Evolutionary conservation across 2,113 vertebrate species (phyloP).

Genomic region (Periophthalmodon schlosseri): DNA sequence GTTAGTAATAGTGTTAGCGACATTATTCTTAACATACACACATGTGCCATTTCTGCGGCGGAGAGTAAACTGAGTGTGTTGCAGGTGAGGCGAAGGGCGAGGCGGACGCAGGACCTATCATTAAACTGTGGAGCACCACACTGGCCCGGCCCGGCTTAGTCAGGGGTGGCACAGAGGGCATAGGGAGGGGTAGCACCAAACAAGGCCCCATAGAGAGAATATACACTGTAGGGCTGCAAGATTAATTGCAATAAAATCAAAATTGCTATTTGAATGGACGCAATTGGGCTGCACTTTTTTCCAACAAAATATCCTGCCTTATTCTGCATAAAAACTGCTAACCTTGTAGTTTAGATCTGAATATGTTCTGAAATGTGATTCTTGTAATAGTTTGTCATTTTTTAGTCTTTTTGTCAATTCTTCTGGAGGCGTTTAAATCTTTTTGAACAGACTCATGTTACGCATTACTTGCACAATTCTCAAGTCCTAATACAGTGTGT

Average conservation of each 20-base stretch:
- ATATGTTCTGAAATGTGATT: too few relatives aligned
- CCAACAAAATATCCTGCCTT: too few relatives aligned
- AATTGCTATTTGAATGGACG: too few relatives aligned
- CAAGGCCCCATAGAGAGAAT: constrained; percentile 3
- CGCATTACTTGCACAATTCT: too few relatives aligned
- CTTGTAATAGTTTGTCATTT: too few relatives aligned
- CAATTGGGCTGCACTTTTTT: too few relatives aligned
- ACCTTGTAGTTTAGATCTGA: too few relatives aligned
- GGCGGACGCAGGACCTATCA: constrained; percentile 71
- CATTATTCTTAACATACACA: constrained; percentile 65
- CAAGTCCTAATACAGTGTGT: background rate
- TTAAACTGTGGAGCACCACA: constrained; percentile 69
- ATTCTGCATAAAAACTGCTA: too few relatives aligned
- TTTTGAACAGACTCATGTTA: too few relatives aligned
- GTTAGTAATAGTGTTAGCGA: constrained; percentile 71
- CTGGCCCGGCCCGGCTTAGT: constrained; percentile 59
- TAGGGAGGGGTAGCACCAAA: constrained; percentile 46
- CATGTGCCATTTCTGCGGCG: constrained; percentile 43
- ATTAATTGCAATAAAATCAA: too few relatives aligned
- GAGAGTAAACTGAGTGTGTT: constrained; percentile 63
- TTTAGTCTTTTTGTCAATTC: too few relatives aligned
- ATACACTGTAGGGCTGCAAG: background rate
- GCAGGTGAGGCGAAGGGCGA: constrained; percentile 77
- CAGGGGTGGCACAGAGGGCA: constrained; percentile 75
- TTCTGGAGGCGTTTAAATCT: too few relatives aligned